phyloP scores from a whole-genome alignment of 2,888 invertebrate genomes.

The Mythimna vitellina region DNA sequence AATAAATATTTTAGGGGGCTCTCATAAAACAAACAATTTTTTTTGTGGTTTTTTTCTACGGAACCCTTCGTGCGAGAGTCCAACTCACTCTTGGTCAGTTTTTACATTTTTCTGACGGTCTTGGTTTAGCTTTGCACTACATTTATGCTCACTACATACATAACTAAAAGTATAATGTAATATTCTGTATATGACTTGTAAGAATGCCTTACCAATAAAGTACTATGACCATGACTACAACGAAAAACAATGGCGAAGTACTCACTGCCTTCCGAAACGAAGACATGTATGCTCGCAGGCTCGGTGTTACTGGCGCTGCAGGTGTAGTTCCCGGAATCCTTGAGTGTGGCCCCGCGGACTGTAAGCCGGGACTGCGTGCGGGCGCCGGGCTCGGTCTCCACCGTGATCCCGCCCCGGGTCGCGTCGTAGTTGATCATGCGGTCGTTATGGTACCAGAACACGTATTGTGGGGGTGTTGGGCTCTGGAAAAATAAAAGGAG shows the following conservation, averaged over 20 bases:
- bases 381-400: conserved; percentile 96
- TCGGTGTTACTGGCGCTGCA: conserved; percentile 97
- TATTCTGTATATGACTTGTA: too few relatives aligned
- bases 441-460: conserved; percentile 99
- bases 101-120: too few relatives aligned
- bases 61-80: too few relatives aligned
- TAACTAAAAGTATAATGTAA: too few relatives aligned
- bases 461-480: conserved; percentile 97
- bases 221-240: too few relatives aligned
- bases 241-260: conserved; percentile 43
- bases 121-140: too few relatives aligned
- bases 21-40: too few relatives aligned
- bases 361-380: conserved; percentile 96
- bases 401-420: conserved; percentile 94
- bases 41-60: too few relatives aligned
- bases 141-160: too few relatives aligned
- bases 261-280: conserved; percentile 96
- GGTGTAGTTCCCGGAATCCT: conserved; percentile 97
- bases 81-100: too few relatives aligned
- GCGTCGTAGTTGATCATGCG: conserved; percentile 98
- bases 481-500: conserved; percentile 91
- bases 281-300: conserved; percentile 96
- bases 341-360: conserved; percentile 95
- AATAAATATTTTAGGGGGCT: too few relatives aligned
- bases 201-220: too few relatives aligned